Evolutionary conservation across 2,113 vertebrate genomes (phyloP).

Genomic region (Bothrops jararaca): DNA sequence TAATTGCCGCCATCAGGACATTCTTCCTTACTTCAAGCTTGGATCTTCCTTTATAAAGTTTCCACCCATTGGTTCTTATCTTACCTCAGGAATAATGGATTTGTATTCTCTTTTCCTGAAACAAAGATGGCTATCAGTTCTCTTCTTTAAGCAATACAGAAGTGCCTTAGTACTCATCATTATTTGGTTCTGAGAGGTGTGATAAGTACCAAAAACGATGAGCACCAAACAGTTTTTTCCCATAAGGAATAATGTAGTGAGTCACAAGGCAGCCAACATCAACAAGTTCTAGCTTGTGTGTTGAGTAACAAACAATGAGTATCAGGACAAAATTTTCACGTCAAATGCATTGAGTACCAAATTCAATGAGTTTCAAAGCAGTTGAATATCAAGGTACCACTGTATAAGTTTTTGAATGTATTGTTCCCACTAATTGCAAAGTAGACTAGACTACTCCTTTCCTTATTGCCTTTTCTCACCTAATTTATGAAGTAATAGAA

Average conservation of each 20-base stretch:
- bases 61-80: background rate
- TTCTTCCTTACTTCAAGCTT: background rate
- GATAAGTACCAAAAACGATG: background rate
- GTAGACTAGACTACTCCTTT: background rate
- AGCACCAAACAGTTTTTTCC: background rate
- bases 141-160: background rate
- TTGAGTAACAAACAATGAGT: background rate
- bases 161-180: background rate
- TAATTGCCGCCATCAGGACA: background rate
- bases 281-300: background rate
- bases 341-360: background rate
- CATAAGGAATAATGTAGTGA: background rate
- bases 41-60: background rate
- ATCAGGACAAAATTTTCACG: background rate
- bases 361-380: background rate
- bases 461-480: background rate
- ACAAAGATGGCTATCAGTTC: background rate
- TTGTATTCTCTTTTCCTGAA: background rate
- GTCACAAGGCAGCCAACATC: background rate
- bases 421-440: background rate
- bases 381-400: background rate
- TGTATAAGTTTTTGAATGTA: background rate
- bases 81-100: background rate
- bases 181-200: background rate
- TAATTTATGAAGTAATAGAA: background rate